Evolutionary conservation across 2,113 vertebrate genomes (phyloP).

Genomic region (Cathartes aura): DNA sequence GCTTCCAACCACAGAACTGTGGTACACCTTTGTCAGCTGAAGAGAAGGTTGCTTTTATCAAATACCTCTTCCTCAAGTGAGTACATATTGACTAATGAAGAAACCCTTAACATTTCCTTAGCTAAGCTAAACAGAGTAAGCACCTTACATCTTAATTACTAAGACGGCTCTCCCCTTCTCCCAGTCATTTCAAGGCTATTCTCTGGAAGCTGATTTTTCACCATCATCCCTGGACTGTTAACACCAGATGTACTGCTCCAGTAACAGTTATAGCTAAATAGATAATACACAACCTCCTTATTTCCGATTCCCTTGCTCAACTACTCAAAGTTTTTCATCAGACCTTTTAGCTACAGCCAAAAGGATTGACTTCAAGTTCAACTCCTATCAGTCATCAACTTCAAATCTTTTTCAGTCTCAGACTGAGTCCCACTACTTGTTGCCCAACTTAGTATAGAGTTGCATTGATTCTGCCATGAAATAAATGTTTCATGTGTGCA

Average conservation of each 20-base stretch:
- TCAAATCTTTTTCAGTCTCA: neutral
- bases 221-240: neutral
- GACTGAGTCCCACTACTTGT: neutral
- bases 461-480: neutral
- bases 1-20: neutral
- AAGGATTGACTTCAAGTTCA: neutral
- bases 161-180: neutral
- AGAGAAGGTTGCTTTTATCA: neutral
- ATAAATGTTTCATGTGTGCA: rapidly evolving
- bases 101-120: neutral
- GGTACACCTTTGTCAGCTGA: neutral
- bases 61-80: neutral
- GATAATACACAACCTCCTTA: neutral
- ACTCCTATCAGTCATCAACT: neutral
- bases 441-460: neutral
- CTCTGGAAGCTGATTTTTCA: neutral
- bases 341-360: neutral
- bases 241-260: neutral
- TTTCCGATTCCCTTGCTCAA: neutral
- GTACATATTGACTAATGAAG: neutral
- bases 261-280: neutral
- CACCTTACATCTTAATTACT: neutral
- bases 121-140: neutral
- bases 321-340: neutral
- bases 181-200: neutral